phyloP scores from a whole-genome alignment of 2,113 vertebrate species.

The Ailuropoda melanoleuca region DNA sequence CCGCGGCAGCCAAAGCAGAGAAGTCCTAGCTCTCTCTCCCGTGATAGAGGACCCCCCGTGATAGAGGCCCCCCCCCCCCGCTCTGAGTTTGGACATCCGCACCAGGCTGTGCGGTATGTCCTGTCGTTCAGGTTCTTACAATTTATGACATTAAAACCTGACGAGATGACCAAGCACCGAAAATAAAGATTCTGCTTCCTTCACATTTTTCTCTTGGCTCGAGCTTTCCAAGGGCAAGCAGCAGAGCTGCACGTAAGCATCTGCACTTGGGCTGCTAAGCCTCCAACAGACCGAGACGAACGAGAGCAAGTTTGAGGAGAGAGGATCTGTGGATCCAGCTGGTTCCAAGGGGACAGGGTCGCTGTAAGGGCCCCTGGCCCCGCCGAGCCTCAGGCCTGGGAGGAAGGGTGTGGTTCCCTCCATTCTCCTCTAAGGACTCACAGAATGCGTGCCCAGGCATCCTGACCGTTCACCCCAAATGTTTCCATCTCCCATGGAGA shows the following conservation, averaged over 20 bases:
- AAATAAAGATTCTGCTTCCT: constrained; percentile 22
- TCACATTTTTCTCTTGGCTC: background rate
- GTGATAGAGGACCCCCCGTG: background rate
- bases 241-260: background rate
- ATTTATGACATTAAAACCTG: background rate
- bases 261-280: background rate
- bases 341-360: too few relatives aligned
- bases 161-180: background rate
- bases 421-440: background rate
- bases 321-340: background rate
- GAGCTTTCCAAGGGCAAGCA: background rate
- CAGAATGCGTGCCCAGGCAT: rapidly evolving
- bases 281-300: background rate
- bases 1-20: background rate
- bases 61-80: background rate
- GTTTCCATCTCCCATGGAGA: background rate
- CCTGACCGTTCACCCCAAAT: background rate
- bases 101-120: background rate
- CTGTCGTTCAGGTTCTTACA: background rate
- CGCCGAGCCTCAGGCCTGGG: rapidly evolving
- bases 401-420: too few relatives aligned
- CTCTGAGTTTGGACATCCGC: background rate
- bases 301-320: background rate
- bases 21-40: background rate
- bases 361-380: background rate